phyloP scores from a whole-genome alignment of 1,140 invertebrate species.

The Monomorium pharaonis region DNA sequence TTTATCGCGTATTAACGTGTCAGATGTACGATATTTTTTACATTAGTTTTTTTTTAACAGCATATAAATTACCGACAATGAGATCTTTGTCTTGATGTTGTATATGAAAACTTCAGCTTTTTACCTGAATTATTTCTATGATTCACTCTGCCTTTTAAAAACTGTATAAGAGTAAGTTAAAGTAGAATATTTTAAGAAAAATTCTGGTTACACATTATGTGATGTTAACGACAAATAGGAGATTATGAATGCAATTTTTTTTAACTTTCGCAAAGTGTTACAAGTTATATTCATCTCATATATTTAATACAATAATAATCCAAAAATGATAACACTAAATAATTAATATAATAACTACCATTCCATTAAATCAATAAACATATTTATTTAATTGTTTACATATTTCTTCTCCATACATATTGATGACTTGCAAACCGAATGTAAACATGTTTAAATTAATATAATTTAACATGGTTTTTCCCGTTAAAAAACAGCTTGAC shows the following conservation, averaged over 20 bases:
- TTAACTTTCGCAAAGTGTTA: not conserved
- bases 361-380: not conserved
- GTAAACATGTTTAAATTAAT: too few relatives aligned
- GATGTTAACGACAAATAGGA: too few relatives aligned
- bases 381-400: not conserved
- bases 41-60: not conserved
- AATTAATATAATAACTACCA: not conserved
- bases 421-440: not conserved
- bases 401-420: not conserved
- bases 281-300: not conserved
- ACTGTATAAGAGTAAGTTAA: not conserved
- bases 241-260: not conserved
- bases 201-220: too few relatives aligned
- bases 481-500: not conserved
- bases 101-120: not conserved
- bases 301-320: not conserved
- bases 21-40: not conserved
- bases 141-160: too few relatives aligned
- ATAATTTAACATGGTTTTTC: not conserved
- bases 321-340: not conserved
- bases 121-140: not conserved
- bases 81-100: not conserved
- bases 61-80: not conserved
- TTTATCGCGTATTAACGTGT: not conserved
- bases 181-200: not conserved